These are phyloP conservation scores for Hylyphantes graminicola DNA, from an alignment of 1,140 invertebrate species.

Conservation along the genomic window DNA sequence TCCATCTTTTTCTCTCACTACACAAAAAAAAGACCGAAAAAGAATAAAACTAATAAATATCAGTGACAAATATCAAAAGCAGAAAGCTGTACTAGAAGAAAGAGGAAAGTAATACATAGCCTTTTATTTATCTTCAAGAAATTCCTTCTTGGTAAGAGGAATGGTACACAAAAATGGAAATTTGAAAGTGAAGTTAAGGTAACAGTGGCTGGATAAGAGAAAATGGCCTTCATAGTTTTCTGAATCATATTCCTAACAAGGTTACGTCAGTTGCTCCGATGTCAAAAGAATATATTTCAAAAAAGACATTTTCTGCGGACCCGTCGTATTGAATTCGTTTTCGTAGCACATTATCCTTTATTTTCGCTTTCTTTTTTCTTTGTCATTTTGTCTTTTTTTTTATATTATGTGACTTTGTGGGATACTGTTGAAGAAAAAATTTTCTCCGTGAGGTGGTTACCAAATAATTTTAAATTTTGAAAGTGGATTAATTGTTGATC, in stretches of 20 bases:
- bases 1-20: neutral
- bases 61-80: neutral
- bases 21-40: neutral
- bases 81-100: neutral
- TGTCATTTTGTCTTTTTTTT: too few species aligned
- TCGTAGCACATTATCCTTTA: conserved; percentile 6
- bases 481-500: too few species aligned
- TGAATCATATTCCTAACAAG: conserved; percentile 32
- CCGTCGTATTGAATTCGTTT: conserved; percentile 41
- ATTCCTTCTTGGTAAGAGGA: neutral
- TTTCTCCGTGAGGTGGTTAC: too few species aligned
- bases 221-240: conserved; percentile 40
- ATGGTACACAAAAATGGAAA: conserved; percentile 19
- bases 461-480: too few species aligned
- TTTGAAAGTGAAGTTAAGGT: conserved; percentile 34
- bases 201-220: conserved; percentile 7
- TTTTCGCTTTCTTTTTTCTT: too few species aligned
- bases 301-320: conserved; percentile 29
- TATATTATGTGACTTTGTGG: too few species aligned
- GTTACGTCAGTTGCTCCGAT: conserved; percentile 19
- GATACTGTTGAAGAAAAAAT: too few species aligned
- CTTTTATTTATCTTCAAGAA: neutral
- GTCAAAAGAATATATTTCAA: conserved; percentile 50
- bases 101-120: neutral
- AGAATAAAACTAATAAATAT: conserved; percentile 1